Evolutionary conservation across 2,888 invertebrate species (phyloP), one percentile per base, ranked within the genome.

Genomic region (Drosophila hamatofila): DNA sequence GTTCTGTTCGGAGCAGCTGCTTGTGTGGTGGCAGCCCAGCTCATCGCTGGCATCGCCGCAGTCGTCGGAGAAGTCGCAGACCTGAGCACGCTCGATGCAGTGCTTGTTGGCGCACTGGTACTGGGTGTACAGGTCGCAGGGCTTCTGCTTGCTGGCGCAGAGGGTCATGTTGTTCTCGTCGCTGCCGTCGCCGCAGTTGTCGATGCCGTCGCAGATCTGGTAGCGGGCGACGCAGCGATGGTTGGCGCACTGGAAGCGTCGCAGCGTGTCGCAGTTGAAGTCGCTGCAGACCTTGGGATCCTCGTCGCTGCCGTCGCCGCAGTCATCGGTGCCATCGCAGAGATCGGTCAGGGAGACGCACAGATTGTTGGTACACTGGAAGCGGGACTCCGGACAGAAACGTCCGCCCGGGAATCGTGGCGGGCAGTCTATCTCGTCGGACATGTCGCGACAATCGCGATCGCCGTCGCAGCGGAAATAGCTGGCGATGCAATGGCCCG

Each of bases 161-260:
- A 97, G 93, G 0, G 97, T 97, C 95, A 98, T 96, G 93, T 98
- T 98, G 93, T 98, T 98, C 93, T 99, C 98, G 93, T 99, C 99
- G 0, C 97, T 97, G 11, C 97, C 98, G 92, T 98, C 98, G 41
- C 97, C 97, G 92, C 98, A 99, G 92, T 98, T 97, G 92, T 98
- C 97, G 21, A 96, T 94, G 35, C 97, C 96, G 93, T 99, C 98
- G 92, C 99, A 99, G 11, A 97, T 94, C 90, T 97, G 97, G 90
- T 97, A 97, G 66, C 95, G 94, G 1, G 97, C 96, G 65, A 97
- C 97, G 88, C 97, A 97, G 79, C 97, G 95, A 80, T 97, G 96
- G 92, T 98, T 98, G 70, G 95, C 94, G 92, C 99, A 99, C 90
- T 97, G 97, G 96, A 97, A 98, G 78, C 97, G 94, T 46, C 96